These are phyloP conservation scores for Micropterix aruncella DNA, from an alignment of 2,888 invertebrate species.

Conservation along the genomic window DNA sequence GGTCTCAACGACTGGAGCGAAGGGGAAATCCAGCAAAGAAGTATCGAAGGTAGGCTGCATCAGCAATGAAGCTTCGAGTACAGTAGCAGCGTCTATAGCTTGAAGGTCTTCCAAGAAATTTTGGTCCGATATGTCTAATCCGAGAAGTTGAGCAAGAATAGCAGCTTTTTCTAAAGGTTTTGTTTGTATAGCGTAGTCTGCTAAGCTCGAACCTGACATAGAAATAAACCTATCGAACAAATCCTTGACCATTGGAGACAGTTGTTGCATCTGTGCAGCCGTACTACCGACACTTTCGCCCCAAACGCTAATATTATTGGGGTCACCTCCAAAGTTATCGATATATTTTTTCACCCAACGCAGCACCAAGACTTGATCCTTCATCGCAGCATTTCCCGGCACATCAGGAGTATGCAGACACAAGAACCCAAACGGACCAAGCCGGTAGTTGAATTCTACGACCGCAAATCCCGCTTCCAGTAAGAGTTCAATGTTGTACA, in stretches of 20 bases:
- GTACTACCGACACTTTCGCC: background rate
- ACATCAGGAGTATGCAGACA: background rate
- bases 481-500: background rate
- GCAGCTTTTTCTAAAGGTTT: background rate
- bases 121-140: background rate
- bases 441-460: background rate
- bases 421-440: background rate
- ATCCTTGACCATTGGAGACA: background rate
- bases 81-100: background rate
- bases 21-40: background rate
- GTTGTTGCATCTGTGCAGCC: background rate
- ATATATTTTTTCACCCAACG: background rate
- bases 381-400: background rate
- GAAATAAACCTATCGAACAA: background rate
- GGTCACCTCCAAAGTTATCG: background rate
- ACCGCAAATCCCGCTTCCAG: background rate
- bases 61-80: background rate
- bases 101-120: background rate
- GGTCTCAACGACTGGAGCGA: background rate
- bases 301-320: background rate
- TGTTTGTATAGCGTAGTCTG: background rate
- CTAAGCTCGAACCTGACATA: background rate
- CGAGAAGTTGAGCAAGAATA: background rate
- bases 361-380: background rate
- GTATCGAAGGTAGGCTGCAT: background rate